A percentile compares a stretch with the other conserved stretches of the same genome.
Conservation (phyloP, 1,140 invertebrate species). For the Apocrypta bakeri region DNA sequence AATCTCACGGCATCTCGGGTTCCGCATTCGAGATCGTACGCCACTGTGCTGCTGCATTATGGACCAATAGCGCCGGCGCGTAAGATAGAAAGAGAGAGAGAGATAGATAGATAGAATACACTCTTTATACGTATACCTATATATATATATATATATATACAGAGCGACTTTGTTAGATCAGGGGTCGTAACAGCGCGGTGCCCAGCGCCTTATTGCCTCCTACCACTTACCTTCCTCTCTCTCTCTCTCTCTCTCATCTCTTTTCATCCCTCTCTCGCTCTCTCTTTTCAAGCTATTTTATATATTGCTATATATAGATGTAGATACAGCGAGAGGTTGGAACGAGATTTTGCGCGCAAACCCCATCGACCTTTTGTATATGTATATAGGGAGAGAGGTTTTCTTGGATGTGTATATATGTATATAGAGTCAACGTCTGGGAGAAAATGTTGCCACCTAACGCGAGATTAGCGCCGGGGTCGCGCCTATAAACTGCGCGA, state of each 20-base stretch:
- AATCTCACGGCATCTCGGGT: not conserved
- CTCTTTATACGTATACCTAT: too few species aligned
- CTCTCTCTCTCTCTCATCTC: slow-evolving; percentile 45
- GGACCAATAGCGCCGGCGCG: not conserved
- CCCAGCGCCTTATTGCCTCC: slow-evolving; percentile 68
- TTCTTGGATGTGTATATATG: too few species aligned
- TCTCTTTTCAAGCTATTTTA: not conserved
- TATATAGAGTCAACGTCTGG: slow-evolving; percentile 58
- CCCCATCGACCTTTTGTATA: not conserved
- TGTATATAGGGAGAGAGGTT: not conserved
- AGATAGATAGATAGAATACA: too few species aligned
- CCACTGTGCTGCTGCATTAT: slow-evolving; percentile 17
- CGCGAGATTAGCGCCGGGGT: slow-evolving; percentile 66
- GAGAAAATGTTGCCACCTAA: slow-evolving; percentile 66
- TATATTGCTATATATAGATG: not conserved
- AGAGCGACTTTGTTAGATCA: slow-evolving; percentile 63
- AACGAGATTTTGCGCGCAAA: not conserved
- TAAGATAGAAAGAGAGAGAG: slow-evolving; percentile 23
- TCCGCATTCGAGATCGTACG: not conserved
- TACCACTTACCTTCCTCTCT: slow-evolving; percentile 53
- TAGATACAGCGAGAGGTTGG: too few species aligned
- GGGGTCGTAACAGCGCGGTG: slow-evolving; percentile 70
- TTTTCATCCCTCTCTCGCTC: not conserved
- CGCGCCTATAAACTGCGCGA: slow-evolving; percentile 51
- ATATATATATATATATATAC: not conserved